Base-by-base conservation (phyloP, 2,797 vertebrate genomes). In the Leucoraja ocellata region DNA sequence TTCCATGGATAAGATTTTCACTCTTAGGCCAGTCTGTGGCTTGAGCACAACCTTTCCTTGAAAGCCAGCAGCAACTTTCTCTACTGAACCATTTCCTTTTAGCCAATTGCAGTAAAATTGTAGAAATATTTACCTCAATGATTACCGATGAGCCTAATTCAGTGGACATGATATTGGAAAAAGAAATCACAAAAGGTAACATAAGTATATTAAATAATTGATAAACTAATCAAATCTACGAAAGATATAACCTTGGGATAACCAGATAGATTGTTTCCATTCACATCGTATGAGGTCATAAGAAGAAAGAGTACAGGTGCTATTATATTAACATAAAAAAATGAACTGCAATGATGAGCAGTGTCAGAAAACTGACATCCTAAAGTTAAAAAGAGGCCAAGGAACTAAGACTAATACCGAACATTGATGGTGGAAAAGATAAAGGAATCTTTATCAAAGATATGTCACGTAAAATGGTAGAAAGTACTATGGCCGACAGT, bases 181-280 rank as follows among this genome's bases (percentile, higher is more conserved):
- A 84, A 61, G 54, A 84, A 25, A 28, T 61, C 54, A 28, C 46
- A 23, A 86, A 84, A 84, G 10, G 0, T 10, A 25, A 7, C 71
- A 74, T 13, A 58, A 6, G 58, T 9, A 83, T 54, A 28, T 83
- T 23, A 28, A 11, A 63, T 63, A 63, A 63, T 61, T 83, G 83
- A 86, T 86, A 86, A 86, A 86, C 58, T 81, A 54, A 61, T 83
- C 13, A 86, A n/a, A 86, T 16, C 63, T 86, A 36, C 14, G 32
- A 14, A 63, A 28, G 58, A 63, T n/a, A 14, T 6, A n/a, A 28
- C 25, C 32, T n/a, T 86, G 28, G 71, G 58, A 14, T 14, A 32
- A 32, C 32, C 3, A 7, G 58, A n/a, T 86, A 16, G 28, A 86
- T 83, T 83, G 81, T 9, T 10, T 58, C 81, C 23, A 58, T 46